Base-by-base conservation (phyloP, 1,140 invertebrate species). In the Pogonomyrmex barbatus region DNA sequence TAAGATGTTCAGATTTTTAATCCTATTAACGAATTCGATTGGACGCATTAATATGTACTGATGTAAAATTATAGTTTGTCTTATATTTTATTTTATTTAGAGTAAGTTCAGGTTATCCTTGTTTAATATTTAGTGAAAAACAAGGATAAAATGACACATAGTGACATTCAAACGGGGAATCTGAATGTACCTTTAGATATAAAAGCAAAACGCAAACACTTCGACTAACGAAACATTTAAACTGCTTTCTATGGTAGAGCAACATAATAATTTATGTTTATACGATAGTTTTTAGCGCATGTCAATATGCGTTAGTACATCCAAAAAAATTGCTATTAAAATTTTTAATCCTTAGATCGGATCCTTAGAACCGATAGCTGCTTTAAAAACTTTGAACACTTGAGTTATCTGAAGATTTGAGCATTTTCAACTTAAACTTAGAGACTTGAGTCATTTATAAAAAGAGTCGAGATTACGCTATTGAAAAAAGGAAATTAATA, bases 311-410 rank as follows among this genome's bases (percentile, higher is more conserved):
- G 39, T 36, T 75, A 30, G 2, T 60, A n/a, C 50, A 60, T 42
- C n/a, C 33, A 68, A 52, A 5, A 12, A 68, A 68, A 14, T 68
- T 36, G 9, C 33, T 39, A 79, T 33, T 54, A 76, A 60, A 62
- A 42, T 36, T 76, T n/a, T 79, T 68, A 54, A 33, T 81, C 17
- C 62, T 79, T 52, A 70, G 36, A 30, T 68, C 33, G 63, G 78
- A 54, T 81, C 14, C 6, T 45, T 2, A 4, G 4, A 68, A 45
- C 75, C 24, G 17, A 42, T 42, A 70, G 78, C 65, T 70, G 65
- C 30, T 52, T 75, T 86, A 75, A 68, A 68, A 88, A 86, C 82
- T 76, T 88, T 88, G 87, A 89, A 89, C 87, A 89, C 77, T 82
- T 56, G 50, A 54, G 42, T 89, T 62, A 24, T 78, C 6, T 87